Evolutionary conservation across 2,888 invertebrate species (phyloP), one percentile per base, ranked within the genome.

Genomic region (Phaedon cochleariae): DNA sequence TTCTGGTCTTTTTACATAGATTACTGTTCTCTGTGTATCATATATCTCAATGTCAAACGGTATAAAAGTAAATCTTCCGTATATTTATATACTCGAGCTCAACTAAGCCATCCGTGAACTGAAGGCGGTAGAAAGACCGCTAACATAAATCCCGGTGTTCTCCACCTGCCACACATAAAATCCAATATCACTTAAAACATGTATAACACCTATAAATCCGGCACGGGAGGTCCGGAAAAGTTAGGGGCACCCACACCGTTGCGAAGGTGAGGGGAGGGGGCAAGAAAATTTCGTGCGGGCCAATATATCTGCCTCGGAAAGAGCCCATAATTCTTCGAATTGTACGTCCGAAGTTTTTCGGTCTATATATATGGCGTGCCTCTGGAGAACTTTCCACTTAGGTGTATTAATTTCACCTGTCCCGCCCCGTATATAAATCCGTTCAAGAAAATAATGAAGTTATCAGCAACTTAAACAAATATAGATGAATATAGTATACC

Each of bases 111-210:
- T 59, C 55, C 59, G 62, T 54, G 59, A 66, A 66, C 62, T 58
- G 53, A 54, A 49, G 26, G 26, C 7, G 26, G 4, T 26, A 26
- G 7, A 26, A 26, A 48, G 29, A 15, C 55, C 62, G 55, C 54
- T 54, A 66, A 51, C 62, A 54, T 62, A 66, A 62, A 62, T 64
- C 54, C 10, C 55, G 46, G 41, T 54, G 59, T 12, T 53, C 54
- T 31, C 62, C 58, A 46, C 55, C 63, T 31, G 53, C 46, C 51
- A n/a, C 62, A 53, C 62, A 59, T 66, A 62, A 66, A 66, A 66
- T 62, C 66, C 66, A 66, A 66, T 66, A 66, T 66, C 66, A 66
- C 66, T 66, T 66, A 66, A 66, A 66, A 66, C 66, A 62, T 62
- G 66, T 59, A 66, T 62, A 62, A 66, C 62, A 62, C 51, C 66